Conservation (phyloP, 1,140 invertebrate genomes). For the Globodera rostochiensis region DNA sequence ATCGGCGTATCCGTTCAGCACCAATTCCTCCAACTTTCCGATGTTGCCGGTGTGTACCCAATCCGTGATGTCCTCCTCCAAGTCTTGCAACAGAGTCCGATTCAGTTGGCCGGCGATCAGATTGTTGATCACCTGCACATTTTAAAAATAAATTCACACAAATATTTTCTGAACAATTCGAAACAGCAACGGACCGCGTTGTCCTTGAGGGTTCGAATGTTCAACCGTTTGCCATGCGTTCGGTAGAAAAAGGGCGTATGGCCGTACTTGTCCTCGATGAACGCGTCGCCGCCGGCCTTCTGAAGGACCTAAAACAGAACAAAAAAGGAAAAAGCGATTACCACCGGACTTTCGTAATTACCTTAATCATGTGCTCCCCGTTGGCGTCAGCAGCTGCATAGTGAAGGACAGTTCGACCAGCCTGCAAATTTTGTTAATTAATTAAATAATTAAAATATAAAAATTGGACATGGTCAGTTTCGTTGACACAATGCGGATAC, state of each 20-base stretch:
- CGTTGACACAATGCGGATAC: constrained; percentile 76
- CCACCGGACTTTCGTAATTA: background rate
- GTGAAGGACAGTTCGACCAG: constrained; percentile 59
- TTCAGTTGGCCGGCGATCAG: constrained; percentile 62
- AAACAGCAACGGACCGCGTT: constrained; percentile 51
- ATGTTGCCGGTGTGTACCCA: constrained; percentile 79
- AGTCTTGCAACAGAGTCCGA: constrained; percentile 61
- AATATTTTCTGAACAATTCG: no score
- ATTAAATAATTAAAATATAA: constrained; percentile 20
- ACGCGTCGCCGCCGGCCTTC: constrained; percentile 63
- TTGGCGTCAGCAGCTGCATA: constrained; percentile 65
- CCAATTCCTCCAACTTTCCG: constrained; percentile 83
- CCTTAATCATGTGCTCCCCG: constrained; percentile 66
- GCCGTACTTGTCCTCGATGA: constrained; percentile 58
- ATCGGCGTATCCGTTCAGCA: constrained; percentile 82
- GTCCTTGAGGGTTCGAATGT: constrained; percentile 63
- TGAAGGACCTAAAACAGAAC: constrained; percentile 43
- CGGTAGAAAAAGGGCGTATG: constrained; percentile 65
- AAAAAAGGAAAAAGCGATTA: no score
- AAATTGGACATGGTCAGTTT: constrained; percentile 76
- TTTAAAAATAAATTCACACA: no score
- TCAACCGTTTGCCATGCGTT: constrained; percentile 63
- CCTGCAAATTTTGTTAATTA: constrained; percentile 46
- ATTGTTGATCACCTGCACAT: constrained; percentile 54
- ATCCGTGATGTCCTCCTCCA: constrained; percentile 71